Evolutionary conservation across 2,113 vertebrate species (phyloP).

Genomic region (Condylura cristata): DNA sequence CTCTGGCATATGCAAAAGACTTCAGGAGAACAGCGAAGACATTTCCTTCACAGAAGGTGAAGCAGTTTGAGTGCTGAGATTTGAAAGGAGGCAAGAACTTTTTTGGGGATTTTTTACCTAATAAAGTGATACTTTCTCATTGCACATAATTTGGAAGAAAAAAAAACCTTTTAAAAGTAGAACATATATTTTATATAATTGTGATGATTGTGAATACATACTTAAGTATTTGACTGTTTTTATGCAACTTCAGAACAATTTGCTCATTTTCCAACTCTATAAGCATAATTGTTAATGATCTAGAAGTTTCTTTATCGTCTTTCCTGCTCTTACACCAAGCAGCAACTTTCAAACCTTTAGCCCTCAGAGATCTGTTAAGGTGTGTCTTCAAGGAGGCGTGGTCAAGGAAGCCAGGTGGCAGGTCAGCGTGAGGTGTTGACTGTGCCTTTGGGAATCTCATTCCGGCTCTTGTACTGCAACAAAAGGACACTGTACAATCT

Average conservation of each 20-base stretch:
- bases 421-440: slow-evolving; percentile 32
- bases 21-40: not conserved
- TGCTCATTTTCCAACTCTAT: slow-evolving; percentile 3
- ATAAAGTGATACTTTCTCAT: slow-evolving; percentile 9
- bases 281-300: not conserved
- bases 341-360: slow-evolving; percentile 27
- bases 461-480: not conserved
- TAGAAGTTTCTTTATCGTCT: slow-evolving; percentile 15
- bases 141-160: not conserved
- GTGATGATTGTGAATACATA: not conserved
- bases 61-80: not conserved
- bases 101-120: slow-evolving; percentile 20
- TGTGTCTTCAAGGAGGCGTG: slow-evolving; percentile 64
- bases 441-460: slow-evolving; percentile 9
- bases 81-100: not conserved
- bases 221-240: slow-evolving; percentile 3
- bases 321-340: not conserved
- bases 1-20: not conserved
- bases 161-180: not conserved
- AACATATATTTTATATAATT: slow-evolving; percentile 14
- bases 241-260: slow-evolving; percentile 3
- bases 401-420: slow-evolving; percentile 35
- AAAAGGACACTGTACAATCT: slow-evolving; percentile 30
- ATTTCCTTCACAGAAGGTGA: not conserved
- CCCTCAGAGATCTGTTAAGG: slow-evolving; percentile 57